Percentiles rank a stretch among this genome's conserved stretches.
phyloP scores from a whole-genome alignment of 2,888 invertebrate genomes.

The Xanthorhoe designata region DNA sequence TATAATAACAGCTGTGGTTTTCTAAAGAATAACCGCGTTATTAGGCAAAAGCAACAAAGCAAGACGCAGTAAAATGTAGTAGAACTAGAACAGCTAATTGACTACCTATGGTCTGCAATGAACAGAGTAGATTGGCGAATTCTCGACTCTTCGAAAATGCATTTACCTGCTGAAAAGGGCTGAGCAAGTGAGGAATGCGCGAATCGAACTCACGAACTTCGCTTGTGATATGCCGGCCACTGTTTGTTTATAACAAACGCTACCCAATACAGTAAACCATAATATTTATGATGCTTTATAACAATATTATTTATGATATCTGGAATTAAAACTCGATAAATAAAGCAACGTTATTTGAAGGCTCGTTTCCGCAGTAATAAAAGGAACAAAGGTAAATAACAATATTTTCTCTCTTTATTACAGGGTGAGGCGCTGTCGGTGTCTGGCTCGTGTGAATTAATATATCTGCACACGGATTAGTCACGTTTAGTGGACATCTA shows the following conservation, averaged over 20 bases:
- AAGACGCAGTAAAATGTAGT: neutral
- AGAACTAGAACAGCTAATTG: neutral
- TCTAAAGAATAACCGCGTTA: neutral
- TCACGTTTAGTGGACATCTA: constrained; percentile 22
- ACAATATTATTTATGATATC: constrained; percentile 30
- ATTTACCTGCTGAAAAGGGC: neutral
- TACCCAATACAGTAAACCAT: constrained; percentile 19
- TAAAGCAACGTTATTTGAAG: constrained; percentile 32
- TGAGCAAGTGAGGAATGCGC: too few species aligned
- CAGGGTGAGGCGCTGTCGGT: constrained; percentile 44
- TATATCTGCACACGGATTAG: constrained; percentile 27
- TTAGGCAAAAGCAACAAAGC: neutral
- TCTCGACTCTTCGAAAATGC: neutral
- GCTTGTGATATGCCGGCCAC: neutral
- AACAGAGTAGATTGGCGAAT: neutral
- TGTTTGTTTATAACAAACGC: neutral
- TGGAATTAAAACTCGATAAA: constrained; percentile 30
- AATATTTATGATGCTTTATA: constrained; percentile 23
- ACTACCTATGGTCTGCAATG: neutral
- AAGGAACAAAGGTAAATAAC: constrained; percentile 39
- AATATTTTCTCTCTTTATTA: constrained; percentile 37
- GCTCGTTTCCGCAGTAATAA: constrained; percentile 36
- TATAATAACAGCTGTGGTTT: constrained; percentile 6
- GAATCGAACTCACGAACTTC: too few species aligned
- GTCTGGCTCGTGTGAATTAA: constrained; percentile 54